Percentiles rank a stretch among this genome's conserved stretches.
Evolutionary conservation across 2,113 vertebrate species (phyloP).

Genomic region (Lophotis ruficrista): DNA sequence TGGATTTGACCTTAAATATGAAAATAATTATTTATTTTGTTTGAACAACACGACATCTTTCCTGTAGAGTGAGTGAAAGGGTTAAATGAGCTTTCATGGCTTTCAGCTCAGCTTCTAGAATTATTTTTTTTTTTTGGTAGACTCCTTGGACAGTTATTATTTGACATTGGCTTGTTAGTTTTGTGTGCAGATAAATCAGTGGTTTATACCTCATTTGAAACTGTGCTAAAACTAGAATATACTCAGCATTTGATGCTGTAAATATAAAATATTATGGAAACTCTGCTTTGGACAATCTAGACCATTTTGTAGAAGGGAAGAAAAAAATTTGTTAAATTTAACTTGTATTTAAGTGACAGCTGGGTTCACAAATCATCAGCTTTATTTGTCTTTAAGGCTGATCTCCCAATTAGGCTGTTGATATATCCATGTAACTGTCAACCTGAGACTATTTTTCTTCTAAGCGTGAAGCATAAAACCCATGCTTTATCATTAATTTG

Average conservation of each 20-base stretch:
- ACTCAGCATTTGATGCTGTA: not conserved
- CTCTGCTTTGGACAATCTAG: not conserved
- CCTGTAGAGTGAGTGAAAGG: not conserved
- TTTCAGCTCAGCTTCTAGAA: not conserved
- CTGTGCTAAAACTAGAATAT: not conserved
- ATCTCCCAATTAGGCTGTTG: not conserved
- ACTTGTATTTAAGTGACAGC: not conserved
- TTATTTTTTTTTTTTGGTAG: not conserved
- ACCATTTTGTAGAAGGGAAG: slow-evolving; percentile 2
- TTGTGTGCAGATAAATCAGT: not conserved
- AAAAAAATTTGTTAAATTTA: not conserved
- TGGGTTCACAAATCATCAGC: not conserved
- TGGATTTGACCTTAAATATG: not conserved
- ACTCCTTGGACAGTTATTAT: not conserved
- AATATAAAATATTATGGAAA: not conserved
- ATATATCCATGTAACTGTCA: not conserved
- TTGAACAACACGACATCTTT: not conserved
- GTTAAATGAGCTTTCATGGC: not conserved
- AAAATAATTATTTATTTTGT: not conserved
- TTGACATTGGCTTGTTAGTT: not conserved
- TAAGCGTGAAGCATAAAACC: not conserved
- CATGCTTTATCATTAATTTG: not conserved
- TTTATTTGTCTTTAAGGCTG: not conserved
- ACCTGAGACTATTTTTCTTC: slow-evolving; percentile 15
- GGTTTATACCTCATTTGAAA: slow-evolving; percentile 11